These are phyloP conservation scores for Scomber japonicus DNA, from an alignment of 2,113 vertebrate species.

Conservation along the genomic window DNA sequence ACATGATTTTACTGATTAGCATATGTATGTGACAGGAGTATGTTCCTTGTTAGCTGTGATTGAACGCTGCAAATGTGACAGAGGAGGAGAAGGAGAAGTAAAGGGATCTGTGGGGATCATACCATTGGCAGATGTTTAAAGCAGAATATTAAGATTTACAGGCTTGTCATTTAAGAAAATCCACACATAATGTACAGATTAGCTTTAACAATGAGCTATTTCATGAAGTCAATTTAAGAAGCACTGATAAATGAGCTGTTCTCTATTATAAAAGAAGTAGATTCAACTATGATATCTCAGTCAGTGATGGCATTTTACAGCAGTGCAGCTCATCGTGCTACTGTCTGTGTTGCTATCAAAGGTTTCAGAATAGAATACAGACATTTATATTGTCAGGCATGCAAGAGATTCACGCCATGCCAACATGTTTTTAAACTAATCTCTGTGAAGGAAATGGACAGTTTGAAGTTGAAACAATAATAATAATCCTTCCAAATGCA, in stretches of 20 bases:
- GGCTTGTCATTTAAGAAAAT: background rate
- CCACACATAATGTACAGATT: background rate
- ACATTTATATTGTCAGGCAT: background rate
- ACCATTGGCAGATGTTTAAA: background rate
- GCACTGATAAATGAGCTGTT: background rate
- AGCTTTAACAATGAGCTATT: background rate
- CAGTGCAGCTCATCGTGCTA: slow-evolving; percentile 7
- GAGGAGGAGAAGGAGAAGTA: background rate
- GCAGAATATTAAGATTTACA: background rate
- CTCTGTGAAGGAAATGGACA: background rate
- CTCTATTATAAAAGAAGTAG: background rate
- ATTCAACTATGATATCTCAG: background rate
- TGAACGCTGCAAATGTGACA: slow-evolving; percentile 30
- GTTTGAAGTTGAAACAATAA: background rate
- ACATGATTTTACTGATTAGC: slow-evolving; percentile 51
- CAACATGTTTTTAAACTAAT: background rate
- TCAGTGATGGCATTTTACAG: slow-evolving; percentile 8
- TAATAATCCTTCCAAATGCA: background rate
- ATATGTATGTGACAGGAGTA: slow-evolving; percentile 36
- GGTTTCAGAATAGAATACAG: background rate
- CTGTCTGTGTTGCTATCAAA: slow-evolving; percentile 6
- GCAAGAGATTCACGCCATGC: background rate
- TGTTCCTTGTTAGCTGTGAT: slow-evolving; percentile 40
- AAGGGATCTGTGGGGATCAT: background rate
- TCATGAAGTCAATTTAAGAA: background rate